phyloP scores from a whole-genome alignment of 2,888 invertebrate genomes.

The Nemoura dubitans region DNA sequence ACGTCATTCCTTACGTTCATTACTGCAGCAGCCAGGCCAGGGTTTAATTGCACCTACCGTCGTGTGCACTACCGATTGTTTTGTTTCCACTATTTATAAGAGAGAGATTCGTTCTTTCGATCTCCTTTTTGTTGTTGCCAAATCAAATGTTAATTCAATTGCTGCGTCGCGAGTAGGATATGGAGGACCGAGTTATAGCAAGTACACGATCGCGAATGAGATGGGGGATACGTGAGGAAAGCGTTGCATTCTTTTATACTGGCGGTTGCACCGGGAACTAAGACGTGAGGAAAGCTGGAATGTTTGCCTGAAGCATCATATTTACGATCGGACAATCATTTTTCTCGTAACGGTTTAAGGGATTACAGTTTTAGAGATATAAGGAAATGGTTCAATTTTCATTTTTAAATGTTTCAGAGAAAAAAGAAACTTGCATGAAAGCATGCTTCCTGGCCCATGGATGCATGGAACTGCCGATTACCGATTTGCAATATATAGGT shows the following conservation, averaged over 20 bases:
- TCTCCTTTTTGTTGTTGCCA: background rate
- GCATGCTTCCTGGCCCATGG: no score
- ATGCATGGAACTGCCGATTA: no score
- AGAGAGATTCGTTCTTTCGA: no score
- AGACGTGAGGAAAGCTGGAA: background rate
- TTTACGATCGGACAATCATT: background rate
- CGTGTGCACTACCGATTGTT: background rate
- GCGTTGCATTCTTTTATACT: conserved; percentile 10
- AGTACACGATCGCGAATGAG: background rate
- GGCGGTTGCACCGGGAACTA: conserved; percentile 23
- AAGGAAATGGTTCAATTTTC: conserved; percentile 42
- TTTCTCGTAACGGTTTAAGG: background rate
- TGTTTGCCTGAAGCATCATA: background rate
- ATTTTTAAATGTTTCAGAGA: background rate
- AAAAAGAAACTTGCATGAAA: no score
- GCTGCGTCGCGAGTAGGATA: background rate
- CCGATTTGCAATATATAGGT: no score
- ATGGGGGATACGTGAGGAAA: background rate
- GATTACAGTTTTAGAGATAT: conserved; percentile 36
- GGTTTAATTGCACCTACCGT: background rate
- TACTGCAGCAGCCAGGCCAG: background rate
- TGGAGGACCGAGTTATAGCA: background rate
- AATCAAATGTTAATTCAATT: background rate
- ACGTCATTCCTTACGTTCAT: background rate
- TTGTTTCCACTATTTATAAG: background rate